Percentiles rank a stretch among this genome's conserved stretches.
These are phyloP conservation scores for Phrixothrix hirtus DNA, from an alignment of 2,888 invertebrate species.

Conservation along the genomic window DNA sequence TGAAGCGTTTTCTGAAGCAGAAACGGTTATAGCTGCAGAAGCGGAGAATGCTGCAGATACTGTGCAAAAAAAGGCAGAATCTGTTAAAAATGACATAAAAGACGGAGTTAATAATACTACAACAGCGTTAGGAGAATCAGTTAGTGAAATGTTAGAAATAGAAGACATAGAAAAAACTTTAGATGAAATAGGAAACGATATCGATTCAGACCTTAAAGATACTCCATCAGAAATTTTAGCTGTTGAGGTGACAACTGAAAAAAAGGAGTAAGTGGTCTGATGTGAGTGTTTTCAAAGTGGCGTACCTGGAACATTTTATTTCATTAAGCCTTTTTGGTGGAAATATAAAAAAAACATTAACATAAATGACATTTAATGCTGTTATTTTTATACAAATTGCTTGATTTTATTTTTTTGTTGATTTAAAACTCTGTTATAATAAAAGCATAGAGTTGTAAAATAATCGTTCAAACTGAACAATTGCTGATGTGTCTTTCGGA, in stretches of 20 bases:
- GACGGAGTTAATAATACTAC: no score
- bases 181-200: conserved; percentile 5
- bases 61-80: conserved; percentile 11
- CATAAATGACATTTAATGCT: no score
- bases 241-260: conserved; percentile 41
- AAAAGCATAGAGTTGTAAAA: no score
- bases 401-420: no score
- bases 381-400: no score
- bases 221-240: conserved; percentile 29
- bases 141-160: conserved; percentile 36
- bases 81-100: background rate
- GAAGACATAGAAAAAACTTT: conserved; percentile 42
- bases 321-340: no score
- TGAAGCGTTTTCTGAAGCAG: conserved; percentile 51
- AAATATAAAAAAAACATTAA: no score
- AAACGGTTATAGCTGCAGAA: conserved; percentile 49
- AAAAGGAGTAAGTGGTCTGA: conserved; percentile 52
- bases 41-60: conserved; percentile 41
- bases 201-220: conserved; percentile 38
- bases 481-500: no score
- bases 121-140: background rate
- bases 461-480: no score
- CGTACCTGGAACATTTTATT: conserved; percentile 6
- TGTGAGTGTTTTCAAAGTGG: conserved; percentile 45
- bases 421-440: no score